phyloP scores from a whole-genome alignment of 2,797 vertebrate genomes.

The Coluber constrictor region DNA sequence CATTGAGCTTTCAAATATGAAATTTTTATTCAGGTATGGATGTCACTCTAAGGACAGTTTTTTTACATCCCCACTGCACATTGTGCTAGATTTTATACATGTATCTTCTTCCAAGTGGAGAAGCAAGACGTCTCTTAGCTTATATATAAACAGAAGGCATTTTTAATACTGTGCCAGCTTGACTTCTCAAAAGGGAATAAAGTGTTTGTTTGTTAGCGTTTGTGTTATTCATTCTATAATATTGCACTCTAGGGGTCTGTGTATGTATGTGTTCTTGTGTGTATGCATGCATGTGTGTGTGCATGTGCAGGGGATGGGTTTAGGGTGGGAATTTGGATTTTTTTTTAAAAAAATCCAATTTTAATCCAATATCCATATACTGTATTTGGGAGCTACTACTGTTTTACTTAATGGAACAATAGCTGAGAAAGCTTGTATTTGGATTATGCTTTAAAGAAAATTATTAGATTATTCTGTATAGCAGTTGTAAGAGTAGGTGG shows the following conservation, averaged over 20 bases:
- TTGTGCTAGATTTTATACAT: not conserved
- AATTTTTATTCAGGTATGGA: not conserved
- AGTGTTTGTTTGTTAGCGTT: not conserved
- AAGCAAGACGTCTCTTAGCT: not conserved
- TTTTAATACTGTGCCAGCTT: not conserved
- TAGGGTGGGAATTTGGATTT: not conserved
- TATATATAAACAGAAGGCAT: not conserved
- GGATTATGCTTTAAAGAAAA: not conserved
- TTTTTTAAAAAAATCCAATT: not conserved
- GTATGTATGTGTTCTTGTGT: not conserved
- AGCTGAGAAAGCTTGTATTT: not conserved
- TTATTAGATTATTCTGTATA: not conserved
- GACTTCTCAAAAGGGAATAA: not conserved
- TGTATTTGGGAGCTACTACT: not conserved
- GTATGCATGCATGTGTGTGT: not conserved
- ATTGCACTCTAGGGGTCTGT: not conserved
- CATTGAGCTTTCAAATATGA: not conserved
- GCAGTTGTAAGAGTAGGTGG: not conserved
- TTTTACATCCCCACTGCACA: not conserved
- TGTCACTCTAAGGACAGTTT: not conserved
- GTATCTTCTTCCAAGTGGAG: not conserved
- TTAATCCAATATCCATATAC: not conserved
- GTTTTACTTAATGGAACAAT: not conserved
- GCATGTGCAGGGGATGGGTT: not conserved
- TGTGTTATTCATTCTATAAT: not conserved